A percentile compares a stretch with the other conserved stretches of the same genome.
Conservation (phyloP, 2,888 invertebrate genomes). For the Anodontia alba region DNA sequence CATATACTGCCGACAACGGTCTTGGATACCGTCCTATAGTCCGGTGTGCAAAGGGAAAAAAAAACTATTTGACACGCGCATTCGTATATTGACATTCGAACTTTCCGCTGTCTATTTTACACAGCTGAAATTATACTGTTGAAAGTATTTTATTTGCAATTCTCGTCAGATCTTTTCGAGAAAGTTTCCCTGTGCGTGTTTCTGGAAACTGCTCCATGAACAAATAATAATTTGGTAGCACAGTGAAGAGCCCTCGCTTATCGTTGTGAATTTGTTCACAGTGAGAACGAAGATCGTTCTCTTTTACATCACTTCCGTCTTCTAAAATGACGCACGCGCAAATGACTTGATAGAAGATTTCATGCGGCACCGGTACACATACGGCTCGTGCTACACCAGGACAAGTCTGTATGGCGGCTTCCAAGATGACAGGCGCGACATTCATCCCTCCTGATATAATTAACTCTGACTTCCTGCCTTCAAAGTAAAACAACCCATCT, state of each 20-base stretch:
- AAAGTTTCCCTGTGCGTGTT: not conserved
- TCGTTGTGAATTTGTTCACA: slow-evolving; percentile 10
- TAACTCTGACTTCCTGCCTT: not conserved
- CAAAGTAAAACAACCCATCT: not conserved
- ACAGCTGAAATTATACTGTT: too few species aligned
- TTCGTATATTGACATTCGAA: too few species aligned
- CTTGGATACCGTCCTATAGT: too few species aligned
- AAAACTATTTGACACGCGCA: too few species aligned
- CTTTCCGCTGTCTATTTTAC: too few species aligned
- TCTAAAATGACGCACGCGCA: slow-evolving; percentile 42
- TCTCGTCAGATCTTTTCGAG: not conserved
- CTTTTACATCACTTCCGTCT: slow-evolving; percentile 24
- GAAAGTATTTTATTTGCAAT: not conserved
- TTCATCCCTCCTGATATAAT: slow-evolving; percentile 6
- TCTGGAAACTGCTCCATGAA: slow-evolving; percentile 23
- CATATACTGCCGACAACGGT: too few species aligned
- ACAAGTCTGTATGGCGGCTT: not conserved
- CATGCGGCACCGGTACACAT: slow-evolving; percentile 34
- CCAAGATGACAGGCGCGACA: not conserved
- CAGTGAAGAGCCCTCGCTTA: slow-evolving; percentile 4
- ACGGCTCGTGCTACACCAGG: slow-evolving; percentile 16
- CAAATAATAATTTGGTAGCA: slow-evolving; percentile 20
- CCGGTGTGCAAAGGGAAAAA: too few species aligned
- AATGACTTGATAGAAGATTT: slow-evolving; percentile 29
- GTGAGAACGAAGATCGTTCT: slow-evolving; percentile 5